Evolutionary conservation across 1,140 invertebrate species (phyloP), one percentile per base, ranked within the genome.

Genomic region (Anastatus disparis): DNA sequence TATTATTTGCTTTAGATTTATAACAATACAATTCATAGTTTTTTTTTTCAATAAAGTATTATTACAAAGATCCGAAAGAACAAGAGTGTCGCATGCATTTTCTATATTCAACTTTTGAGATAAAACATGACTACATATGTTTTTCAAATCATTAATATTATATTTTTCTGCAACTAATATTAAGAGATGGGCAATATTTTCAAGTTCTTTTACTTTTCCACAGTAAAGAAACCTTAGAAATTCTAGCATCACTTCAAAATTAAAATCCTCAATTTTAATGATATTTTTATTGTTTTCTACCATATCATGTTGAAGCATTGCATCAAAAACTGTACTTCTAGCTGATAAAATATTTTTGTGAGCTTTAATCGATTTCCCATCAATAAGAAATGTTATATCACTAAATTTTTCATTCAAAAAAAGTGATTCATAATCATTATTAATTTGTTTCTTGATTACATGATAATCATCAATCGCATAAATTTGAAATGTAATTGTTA

Each of bases 221-320:
- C 44, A 35, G 31, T 64, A 64, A 3, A 64, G 2, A 20, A 50
- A 64, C 2, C 26, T 40, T 7, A 64, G 2, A 10, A 52, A 13
- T 13, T 44, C 8, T 17, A 38, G 7, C 1, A 64, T 9, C 2
- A 64, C 46, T 1, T 38, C 20, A 6, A 22, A 15, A 4, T 64
- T 29, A n/a, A 64, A 10, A 26, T 64, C 61, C 13, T 9, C 15
- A 10, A 64, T 62, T 15, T 15, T 0, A 2, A 62, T 22, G 15
- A 46, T 26, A 26, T 17, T 62, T 24, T 31, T 22, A 1, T 13
- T 26, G 2, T 29, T 29, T 42, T 62, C 40, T 12, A 12, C 31
- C 58, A 46, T 62, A 26, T 62, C 42, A 24, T 46, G 58, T 15
- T 46, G 15, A 20, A 62, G 46, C 58, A 62, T 62, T 2, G 58